Conservation (phyloP, 1,140 invertebrate genomes). For the Sminthurinus signatus region DNA sequence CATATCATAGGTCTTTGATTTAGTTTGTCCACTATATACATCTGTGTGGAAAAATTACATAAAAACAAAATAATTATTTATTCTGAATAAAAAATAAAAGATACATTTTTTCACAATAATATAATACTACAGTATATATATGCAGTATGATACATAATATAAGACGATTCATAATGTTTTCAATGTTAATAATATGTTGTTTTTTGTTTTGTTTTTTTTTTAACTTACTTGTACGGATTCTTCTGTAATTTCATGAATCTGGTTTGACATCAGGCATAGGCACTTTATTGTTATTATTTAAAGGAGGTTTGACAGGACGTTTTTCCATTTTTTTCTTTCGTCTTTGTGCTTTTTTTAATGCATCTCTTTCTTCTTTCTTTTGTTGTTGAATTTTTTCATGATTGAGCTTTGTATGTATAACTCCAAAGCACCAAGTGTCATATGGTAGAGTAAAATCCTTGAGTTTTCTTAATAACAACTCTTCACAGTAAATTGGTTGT, state of each 20-base stretch:
- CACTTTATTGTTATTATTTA: no score
- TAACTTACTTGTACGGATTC: constrained; percentile 67
- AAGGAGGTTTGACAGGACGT: no score
- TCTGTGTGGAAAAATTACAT: constrained; percentile 51
- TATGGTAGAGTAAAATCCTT: constrained; percentile 75
- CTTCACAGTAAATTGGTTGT: constrained; percentile 74
- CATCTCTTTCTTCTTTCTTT: not conserved
- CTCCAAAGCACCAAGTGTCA: constrained; percentile 72
- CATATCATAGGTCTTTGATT: constrained; percentile 58
- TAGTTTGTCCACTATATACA: constrained; percentile 80
- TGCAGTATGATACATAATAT: no score
- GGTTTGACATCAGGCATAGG: constrained; percentile 47
- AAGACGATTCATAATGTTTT: no score
- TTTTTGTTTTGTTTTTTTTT: no score
- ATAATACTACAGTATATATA: no score
- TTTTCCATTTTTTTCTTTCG: no score
- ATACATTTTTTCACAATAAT: no score
- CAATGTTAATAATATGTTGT: no score
- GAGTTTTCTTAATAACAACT: constrained; percentile 65
- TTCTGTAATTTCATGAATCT: constrained; percentile 85
- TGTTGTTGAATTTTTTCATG: no score
- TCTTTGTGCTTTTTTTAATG: no score
- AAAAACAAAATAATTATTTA: not conserved
- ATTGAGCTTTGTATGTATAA: no score
- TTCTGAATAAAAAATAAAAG: not conserved